Conservation (phyloP, 2,888 invertebrate species). For the Dryobotodes eremita region DNA sequence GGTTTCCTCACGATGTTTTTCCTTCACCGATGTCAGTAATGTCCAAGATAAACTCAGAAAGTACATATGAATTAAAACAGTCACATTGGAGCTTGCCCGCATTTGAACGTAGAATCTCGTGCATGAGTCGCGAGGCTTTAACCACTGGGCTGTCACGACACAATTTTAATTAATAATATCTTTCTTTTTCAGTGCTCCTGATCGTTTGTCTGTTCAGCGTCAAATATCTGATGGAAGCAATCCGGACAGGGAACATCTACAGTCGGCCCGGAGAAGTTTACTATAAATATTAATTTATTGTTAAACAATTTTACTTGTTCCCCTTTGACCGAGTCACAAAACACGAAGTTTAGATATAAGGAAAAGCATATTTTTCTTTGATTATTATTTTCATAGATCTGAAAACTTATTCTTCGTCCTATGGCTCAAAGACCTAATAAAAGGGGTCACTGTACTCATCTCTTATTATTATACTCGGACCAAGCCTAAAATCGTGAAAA, state of each 20-base stretch:
- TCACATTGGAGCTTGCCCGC: not conserved
- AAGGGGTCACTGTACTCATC: not conserved
- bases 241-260: conserved; percentile 86
- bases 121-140: not conserved
- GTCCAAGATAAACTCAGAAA: not conserved
- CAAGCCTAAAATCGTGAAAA: not conserved
- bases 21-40: not conserved
- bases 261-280: conserved; percentile 84
- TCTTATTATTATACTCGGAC: not conserved
- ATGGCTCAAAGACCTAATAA: not conserved
- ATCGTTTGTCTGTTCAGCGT: conserved; percentile 87
- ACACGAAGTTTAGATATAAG: conserved; percentile 4
- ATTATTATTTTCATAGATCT: not conserved
- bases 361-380: not conserved
- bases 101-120: not conserved
- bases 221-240: conserved; percentile 88
- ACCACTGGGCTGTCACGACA: not conserved
- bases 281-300: conserved; percentile 77
- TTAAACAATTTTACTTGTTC: conserved; percentile 5
- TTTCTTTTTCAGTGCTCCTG: conserved; percentile 84
- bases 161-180: not conserved
- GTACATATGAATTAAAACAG: not conserved
- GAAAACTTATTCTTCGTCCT: not conserved
- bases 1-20: not conserved
- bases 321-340: conserved; percentile 10